Base-by-base conservation (phyloP, 2,797 vertebrate genomes). In the Myotis pilosus region DNA sequence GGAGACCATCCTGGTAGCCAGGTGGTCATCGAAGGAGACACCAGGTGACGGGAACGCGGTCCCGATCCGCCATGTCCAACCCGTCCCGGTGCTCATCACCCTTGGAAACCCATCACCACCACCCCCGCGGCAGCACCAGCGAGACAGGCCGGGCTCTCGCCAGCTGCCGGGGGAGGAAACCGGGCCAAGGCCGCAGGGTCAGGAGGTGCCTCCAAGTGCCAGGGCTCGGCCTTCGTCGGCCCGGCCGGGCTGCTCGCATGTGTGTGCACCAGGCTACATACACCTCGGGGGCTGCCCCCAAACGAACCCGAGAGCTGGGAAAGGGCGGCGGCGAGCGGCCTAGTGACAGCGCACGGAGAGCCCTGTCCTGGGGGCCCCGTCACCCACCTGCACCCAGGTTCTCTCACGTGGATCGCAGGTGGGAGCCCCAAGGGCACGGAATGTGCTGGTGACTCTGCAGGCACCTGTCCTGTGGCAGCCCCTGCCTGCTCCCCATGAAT, bases 41-140 rank as follows among this genome's bases (percentile, higher is more conserved):
- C 44, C 5, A 60, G 47, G 28, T 76, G 76, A 49, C 78, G 93
- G 53, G 36, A 94, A 57, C 41, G 22, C 75, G 91, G 93, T 78
- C 84, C 83, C 81, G 83, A 95, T 93, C 85, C 91, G 57, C 92
- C 95, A 95, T 93, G 94, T 96, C 96, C 84, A 87, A 92, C 78
- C 74, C 90, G 92, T 96, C 93, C 83, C 92, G n/a, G 28, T 94
- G 87, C 85, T 93, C 90, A 93, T 90, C 88, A 74, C 75, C 71
- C 60, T 86, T 55, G 75, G 85, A 95, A 93, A 95, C 93, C 87
- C 80, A 95, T 95, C 89, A 94, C 57, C 79, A 85, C 82, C 85
- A 85, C 88, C n/a, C 53, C 66, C 68, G 22, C 82, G 64, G 72
- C 78, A 76, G 62, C 88, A 33, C 64, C 57, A 51, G 41, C 19